Conservation (phyloP, 2,888 invertebrate genomes). For the Patella depressa region DNA sequence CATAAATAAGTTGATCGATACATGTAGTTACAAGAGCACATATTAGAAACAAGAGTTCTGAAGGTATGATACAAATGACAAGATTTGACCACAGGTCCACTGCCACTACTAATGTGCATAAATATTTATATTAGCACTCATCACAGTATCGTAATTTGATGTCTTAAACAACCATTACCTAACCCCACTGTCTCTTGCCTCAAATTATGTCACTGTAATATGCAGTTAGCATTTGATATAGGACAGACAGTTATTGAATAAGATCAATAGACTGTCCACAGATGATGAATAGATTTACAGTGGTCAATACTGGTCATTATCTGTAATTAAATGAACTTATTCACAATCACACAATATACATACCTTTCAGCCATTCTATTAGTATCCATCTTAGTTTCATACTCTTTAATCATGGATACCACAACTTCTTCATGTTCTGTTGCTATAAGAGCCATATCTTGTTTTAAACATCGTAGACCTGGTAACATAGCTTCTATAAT, state of each 20-base stretch:
- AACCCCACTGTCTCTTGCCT: neutral
- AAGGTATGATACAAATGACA: too few species aligned
- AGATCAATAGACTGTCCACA: too few species aligned
- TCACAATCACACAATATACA: neutral
- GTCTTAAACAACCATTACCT: too few species aligned
- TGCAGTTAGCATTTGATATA: neutral
- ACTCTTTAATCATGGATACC: slow-evolving; percentile 69
- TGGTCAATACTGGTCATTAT: too few species aligned
- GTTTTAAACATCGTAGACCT: slow-evolving; percentile 68
- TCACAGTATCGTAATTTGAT: too few species aligned
- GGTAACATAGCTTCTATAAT: slow-evolving; percentile 71
- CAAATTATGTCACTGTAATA: neutral
- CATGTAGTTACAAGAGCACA: too few species aligned
- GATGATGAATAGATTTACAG: too few species aligned
- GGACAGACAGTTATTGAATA: neutral
- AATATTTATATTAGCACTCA: too few species aligned
- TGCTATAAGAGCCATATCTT: slow-evolving; percentile 67
- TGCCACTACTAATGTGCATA: too few species aligned
- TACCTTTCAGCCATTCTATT: slow-evolving; percentile 50
- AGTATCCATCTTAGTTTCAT: slow-evolving; percentile 58
- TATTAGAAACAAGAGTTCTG: too few species aligned
- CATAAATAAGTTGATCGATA: too few species aligned
- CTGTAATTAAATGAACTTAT: neutral
- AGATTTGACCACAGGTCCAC: too few species aligned
- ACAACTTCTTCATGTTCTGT: slow-evolving; percentile 70